Evolutionary conservation across 2,888 invertebrate genomes (phyloP).

Genomic region (Cheilosia urbana): DNA sequence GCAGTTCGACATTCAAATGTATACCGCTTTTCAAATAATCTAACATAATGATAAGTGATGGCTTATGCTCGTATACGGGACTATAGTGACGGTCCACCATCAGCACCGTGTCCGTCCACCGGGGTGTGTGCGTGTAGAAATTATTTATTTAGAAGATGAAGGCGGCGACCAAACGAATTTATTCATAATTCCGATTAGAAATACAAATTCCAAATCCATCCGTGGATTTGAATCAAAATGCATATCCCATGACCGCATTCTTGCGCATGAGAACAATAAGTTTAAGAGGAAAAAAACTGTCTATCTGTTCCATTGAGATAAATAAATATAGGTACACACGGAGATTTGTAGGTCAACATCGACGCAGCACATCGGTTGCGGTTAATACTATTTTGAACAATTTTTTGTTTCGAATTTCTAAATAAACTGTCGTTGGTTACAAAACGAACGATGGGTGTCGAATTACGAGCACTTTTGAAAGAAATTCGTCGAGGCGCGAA

Average conservation of each 20-base stretch:
- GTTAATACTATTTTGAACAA: conserved; percentile 33
- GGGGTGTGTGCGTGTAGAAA: conserved; percentile 4
- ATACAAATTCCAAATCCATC: conserved; percentile 19
- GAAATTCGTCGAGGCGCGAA: conserved; percentile 57
- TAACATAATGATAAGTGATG: conserved; percentile 73
- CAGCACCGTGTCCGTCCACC: background rate
- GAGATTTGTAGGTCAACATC: conserved; percentile 39
- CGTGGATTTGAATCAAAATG: conserved; percentile 10
- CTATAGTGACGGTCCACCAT: conserved; percentile 13
- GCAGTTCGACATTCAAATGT: conserved; percentile 12
- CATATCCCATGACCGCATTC: conserved; percentile 39
- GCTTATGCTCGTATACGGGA: conserved; percentile 36
- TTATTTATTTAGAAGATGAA: conserved; percentile 49
- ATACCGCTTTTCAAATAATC: conserved; percentile 27
- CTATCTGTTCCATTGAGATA: conserved; percentile 8
- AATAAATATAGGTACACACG: conserved; percentile 3
- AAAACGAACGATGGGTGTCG: conserved; percentile 21
- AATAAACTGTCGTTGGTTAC: conserved; percentile 30
- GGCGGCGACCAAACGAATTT: conserved; percentile 29
- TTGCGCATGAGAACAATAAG: conserved; percentile 12
- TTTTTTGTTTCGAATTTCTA: conserved; percentile 34
- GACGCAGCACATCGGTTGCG: conserved; percentile 34
- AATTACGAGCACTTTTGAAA: conserved; percentile 59
- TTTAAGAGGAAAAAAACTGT: background rate
- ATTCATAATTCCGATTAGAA: conserved; percentile 34